Base-by-base conservation (phyloP, 1,140 invertebrate genomes). In the Eciton burchellii region DNA sequence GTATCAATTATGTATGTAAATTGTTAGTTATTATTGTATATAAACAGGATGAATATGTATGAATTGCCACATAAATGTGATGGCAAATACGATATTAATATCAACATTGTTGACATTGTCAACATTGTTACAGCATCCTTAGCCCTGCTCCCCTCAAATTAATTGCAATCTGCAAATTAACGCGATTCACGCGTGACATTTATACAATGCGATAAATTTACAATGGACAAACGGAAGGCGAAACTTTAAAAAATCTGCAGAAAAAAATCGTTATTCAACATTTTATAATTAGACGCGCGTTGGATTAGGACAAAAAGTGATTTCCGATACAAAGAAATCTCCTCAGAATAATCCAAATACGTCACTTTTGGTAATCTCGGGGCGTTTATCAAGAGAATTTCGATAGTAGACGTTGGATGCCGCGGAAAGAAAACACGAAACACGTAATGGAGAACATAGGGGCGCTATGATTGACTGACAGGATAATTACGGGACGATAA, bases 401-500 rank as follows among this genome's bases (percentile, higher is more conserved):
- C 59, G 60, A 56, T 79, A 21, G 68, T 68, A 79, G 63, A 68
- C 74, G n/a, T 35, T 62, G 16, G 47, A 43, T 1, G 24, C 35
- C 21, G 74, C 47, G 74, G 56, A 79, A 68, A 56, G 49, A 79
- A 79, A 79, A 56, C 52, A 76, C 14, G 45, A 24, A 63, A 65
- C 45, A 79, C 19, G 21, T 76, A 76, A 76, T 24, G 29, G 29
- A n/a, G 12, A 54, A 19, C 3, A n/a, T 14, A 60, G 16, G 11
- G n/a, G 49, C 26, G 74, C 16, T 68, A 79, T 56, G 43, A 81
- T 66, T 72, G 84, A 85, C 84, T 29, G 84, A 85, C 84, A 35
- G 65, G 8, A 57, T 79, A 65, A 85, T 85, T 85, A 85, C 49
- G 29, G 66, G n/a, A 49, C 26, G 63, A 73, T 81, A 79, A 85